Conservation (phyloP, 1,140 invertebrate genomes). For the Plectrocnemia conspersa region DNA sequence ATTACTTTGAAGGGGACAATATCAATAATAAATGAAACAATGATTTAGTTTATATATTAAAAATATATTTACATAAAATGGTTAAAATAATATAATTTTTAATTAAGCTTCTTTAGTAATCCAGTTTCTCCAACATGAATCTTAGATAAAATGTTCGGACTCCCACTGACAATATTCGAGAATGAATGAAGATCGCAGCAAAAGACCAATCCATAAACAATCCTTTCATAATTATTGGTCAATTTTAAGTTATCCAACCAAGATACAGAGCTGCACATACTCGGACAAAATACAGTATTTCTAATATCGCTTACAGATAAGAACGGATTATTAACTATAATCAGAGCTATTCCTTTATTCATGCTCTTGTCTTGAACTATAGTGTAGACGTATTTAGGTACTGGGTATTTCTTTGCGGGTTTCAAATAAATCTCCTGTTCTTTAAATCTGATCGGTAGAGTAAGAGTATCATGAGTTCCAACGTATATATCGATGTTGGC, state of each 20-base stretch:
- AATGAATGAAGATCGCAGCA: slow-evolving; percentile 44
- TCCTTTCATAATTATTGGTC: slow-evolving; percentile 42
- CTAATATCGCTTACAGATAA: slow-evolving; percentile 48
- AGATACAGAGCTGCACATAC: slow-evolving; percentile 39
- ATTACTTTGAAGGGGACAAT: too few relatives aligned
- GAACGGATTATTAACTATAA: slow-evolving; percentile 45
- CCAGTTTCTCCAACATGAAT: slow-evolving; percentile 39
- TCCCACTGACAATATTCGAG: slow-evolving; percentile 35
- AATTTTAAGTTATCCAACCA: slow-evolving; percentile 42
- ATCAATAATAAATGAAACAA: too few relatives aligned
- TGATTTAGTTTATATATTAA: too few relatives aligned
- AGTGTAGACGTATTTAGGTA: slow-evolving; percentile 44
- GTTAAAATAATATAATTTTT: too few relatives aligned
- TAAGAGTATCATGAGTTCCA: slow-evolving; percentile 41
- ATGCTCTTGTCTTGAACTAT: slow-evolving; percentile 36
- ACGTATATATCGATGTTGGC: slow-evolving; percentile 38
- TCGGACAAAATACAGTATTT: slow-evolving; percentile 45
- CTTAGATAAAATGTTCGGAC: slow-evolving; percentile 36
- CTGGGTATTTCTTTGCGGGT: slow-evolving; percentile 41
- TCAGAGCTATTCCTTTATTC: slow-evolving; percentile 38
- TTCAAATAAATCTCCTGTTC: slow-evolving; percentile 36
- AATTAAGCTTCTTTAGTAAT: slow-evolving; percentile 36
- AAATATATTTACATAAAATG: too few relatives aligned
- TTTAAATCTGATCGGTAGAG: slow-evolving; percentile 33
- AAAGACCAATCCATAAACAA: slow-evolving; percentile 42